These are phyloP conservation scores for Turnix velox DNA, from an alignment of 2,113 vertebrate genomes.

Conservation along the genomic window DNA sequence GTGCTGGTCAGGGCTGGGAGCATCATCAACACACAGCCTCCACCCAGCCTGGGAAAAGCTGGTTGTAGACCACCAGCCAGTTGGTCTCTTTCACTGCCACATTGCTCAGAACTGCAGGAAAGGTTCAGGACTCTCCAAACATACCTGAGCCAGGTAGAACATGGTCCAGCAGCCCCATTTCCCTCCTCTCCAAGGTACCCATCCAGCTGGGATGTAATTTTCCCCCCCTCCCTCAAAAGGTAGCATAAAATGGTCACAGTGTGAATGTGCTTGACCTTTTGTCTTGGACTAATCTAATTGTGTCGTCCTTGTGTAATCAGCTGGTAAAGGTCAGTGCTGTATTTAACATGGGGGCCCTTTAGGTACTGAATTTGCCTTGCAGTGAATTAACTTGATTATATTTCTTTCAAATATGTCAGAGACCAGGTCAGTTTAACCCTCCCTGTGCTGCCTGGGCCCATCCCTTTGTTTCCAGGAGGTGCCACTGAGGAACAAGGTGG, in stretches of 20 bases:
- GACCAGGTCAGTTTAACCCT: conserved; percentile 79
- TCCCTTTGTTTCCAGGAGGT: conserved; percentile 21
- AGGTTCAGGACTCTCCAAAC: background rate
- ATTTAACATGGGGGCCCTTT: conserved; percentile 91
- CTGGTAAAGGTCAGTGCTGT: conserved; percentile 91
- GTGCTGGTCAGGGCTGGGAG: background rate
- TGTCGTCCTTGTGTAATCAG: conserved; percentile 96
- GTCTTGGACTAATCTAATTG: conserved; percentile 94
- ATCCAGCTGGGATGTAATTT: conserved; percentile 49
- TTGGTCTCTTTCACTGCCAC: background rate
- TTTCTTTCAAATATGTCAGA: conserved; percentile 82
- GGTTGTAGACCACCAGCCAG: background rate
- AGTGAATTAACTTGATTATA: conserved; percentile 97
- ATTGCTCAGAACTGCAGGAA: fast-evolving
- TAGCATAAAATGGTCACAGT: conserved; percentile 83
- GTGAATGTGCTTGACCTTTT: conserved; percentile 94
- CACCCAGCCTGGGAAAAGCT: background rate
- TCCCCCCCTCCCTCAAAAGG: conserved; percentile 65
- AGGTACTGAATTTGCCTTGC: conserved; percentile 95
- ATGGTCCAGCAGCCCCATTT: background rate
- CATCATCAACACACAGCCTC: background rate
- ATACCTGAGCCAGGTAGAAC: background rate
- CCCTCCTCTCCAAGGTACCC: conserved; percentile 16
- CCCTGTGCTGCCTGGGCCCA: conserved; percentile 38
- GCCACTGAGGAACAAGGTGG: background rate